Base-by-base conservation (phyloP, 2,888 invertebrate species). In the Nyleta sp. region DNA sequence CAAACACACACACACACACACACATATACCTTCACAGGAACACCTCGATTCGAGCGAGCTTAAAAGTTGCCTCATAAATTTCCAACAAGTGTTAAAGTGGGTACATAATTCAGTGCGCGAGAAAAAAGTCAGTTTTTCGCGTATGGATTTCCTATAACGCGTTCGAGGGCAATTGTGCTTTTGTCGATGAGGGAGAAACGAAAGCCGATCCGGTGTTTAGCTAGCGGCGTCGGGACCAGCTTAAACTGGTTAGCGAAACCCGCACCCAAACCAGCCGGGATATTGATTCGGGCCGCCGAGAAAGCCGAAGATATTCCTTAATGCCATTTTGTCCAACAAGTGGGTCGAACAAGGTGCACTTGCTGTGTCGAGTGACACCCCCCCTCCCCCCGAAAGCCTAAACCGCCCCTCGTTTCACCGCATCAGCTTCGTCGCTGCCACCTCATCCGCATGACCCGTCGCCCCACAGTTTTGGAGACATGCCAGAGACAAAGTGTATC, bases 241-340 rank as follows among this genome's bases (percentile, higher is more conserved):
- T 55, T 64, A 75, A 76, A 22, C 24, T 50, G 57, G 70, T 70
- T 70, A 76, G 55, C 22, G 48, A n/a, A 52, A 59, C 60, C 52
- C 44, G 28, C 24, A 31, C 11, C 59, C 33, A 28, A 65, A 70
- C 28, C 57, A 33, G 35, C 17, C 17, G 15, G 64, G 44, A 52
- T 74, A 78, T 78, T 74, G 78, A 78, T 78, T 74, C 65, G 40
- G 46, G 53, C 7, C 33, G 40, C 46, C 67, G 53, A 74, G 59
- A 18, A 52, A 67, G 60, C 60, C 57, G 59, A 55, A 67, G 70
- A 70, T 78, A 44, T 74, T 74, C 78, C 78, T 78, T 78, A 74
- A 74, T 74, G 53, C 70, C 74, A 60, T 78, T 78, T 78, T 78
- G 78, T 78, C 78, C 78, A 78, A 78, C 73, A 78, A 78, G 74